Evolutionary conservation across 2,888 invertebrate species (phyloP).

Genomic region (Camponotus fellah): DNA sequence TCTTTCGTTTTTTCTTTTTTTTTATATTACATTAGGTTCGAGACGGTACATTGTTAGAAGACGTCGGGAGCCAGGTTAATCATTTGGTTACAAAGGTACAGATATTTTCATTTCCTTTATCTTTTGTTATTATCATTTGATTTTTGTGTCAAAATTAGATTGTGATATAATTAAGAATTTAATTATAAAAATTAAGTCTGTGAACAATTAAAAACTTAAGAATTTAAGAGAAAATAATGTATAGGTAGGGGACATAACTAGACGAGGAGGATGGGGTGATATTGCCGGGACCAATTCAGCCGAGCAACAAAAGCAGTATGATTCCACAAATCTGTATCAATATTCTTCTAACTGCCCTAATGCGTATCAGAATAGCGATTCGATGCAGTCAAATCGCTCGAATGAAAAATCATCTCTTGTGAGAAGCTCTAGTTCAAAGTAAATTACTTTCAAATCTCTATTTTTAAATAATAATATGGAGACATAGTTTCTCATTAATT

Average conservation of each 20-base stretch:
- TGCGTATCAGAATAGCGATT: slow-evolving; percentile 78
- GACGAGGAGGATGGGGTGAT: slow-evolving; percentile 90
- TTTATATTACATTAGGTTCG: slow-evolving; percentile 88
- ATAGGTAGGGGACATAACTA: slow-evolving; percentile 89
- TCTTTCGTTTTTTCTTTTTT: slow-evolving; percentile 54
- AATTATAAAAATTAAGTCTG: not conserved
- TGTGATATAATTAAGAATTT: not conserved
- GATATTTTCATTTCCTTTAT: slow-evolving; percentile 11
- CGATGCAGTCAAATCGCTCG: slow-evolving; percentile 74
- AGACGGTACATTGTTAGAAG: slow-evolving; percentile 90
- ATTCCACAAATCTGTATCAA: slow-evolving; percentile 81
- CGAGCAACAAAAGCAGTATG: slow-evolving; percentile 83
- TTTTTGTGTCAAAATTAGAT: not conserved
- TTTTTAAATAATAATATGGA: not conserved
- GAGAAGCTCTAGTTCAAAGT: slow-evolving; percentile 79
- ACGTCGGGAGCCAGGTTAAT: slow-evolving; percentile 89
- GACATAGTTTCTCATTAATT: not conserved
- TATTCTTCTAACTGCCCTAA: slow-evolving; percentile 78
- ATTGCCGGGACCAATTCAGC: slow-evolving; percentile 87
- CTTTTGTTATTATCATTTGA: not conserved
- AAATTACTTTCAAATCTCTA: slow-evolving; percentile 53
- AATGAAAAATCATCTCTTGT: slow-evolving; percentile 83
- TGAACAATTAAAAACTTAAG: not conserved
- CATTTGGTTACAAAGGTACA: slow-evolving; percentile 89
- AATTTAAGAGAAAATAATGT: slow-evolving; percentile 21